Evolutionary conservation across 2,113 vertebrate species (phyloP).

Genomic region (Antidorcas marsupialis): DNA sequence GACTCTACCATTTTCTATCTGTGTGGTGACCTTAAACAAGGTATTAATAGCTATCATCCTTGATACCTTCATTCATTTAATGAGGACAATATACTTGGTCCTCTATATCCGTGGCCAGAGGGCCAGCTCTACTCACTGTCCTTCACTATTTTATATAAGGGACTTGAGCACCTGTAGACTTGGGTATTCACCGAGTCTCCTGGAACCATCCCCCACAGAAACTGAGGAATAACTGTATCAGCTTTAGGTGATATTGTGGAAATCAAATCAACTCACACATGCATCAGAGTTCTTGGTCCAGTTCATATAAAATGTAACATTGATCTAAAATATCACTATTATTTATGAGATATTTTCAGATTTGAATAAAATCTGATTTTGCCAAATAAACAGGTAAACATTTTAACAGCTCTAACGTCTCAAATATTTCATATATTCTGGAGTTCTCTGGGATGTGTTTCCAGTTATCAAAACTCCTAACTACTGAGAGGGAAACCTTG

Average conservation of each 20-base stretch:
- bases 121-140: not conserved
- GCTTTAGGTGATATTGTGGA: not conserved
- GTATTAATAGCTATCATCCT: not conserved
- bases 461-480: not conserved
- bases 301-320: not conserved
- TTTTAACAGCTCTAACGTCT: not conserved
- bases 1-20: not conserved
- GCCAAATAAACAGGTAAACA: not conserved
- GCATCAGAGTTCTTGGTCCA: not conserved
- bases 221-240: not conserved
- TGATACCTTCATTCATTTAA: not conserved
- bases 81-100: not conserved
- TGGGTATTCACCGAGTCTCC: not conserved
- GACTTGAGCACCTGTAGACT: not conserved
- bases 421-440: constrained; percentile 9
- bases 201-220: not conserved
- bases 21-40: not conserved
- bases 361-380: not conserved
- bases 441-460: not conserved
- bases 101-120: not conserved
- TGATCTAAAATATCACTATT: not conserved
- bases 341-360: not conserved
- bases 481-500: not conserved
- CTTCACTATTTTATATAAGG: not conserved
- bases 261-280: not conserved